Percentiles rank a stretch among this genome's conserved stretches.
Conservation (phyloP, 2,797 vertebrate genomes). For the Ctenopoma multispine region DNA sequence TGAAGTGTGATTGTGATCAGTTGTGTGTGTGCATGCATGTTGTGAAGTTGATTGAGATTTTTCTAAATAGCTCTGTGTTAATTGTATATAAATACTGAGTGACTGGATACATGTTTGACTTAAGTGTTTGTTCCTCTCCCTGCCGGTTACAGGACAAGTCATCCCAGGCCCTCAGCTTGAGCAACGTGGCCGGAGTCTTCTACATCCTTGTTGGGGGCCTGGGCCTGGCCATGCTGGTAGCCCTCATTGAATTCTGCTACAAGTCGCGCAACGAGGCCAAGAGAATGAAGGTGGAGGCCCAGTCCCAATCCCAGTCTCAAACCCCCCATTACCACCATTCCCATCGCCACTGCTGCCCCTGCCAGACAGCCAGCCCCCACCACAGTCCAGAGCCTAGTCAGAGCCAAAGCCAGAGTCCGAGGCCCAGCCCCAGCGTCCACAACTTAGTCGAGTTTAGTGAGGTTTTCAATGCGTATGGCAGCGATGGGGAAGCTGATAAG, state of each 20-base stretch:
- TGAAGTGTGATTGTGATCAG: not conserved
- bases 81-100: constrained; percentile 24
- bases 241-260: constrained; percentile 99
- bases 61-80: not conserved
- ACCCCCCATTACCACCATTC: constrained; percentile 50
- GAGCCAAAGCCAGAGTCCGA: constrained; percentile 53
- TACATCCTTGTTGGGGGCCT: constrained; percentile 98
- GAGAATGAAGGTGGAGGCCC: constrained; percentile 99
- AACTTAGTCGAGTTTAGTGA: constrained; percentile 95
- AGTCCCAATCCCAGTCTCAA: constrained; percentile 81
- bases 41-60: constrained; percentile 8
- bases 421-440: constrained; percentile 86
- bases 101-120: constrained; percentile 42
- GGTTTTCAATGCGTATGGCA: constrained; percentile 93
- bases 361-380: constrained; percentile 55
- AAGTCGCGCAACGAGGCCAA: constrained; percentile 99
- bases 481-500: constrained; percentile 88
- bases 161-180: constrained; percentile 95
- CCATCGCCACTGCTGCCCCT: constrained; percentile 58
- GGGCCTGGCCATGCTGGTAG: constrained; percentile 98
- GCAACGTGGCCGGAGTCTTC: constrained; percentile 98
- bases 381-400: constrained; percentile 62
- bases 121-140: constrained; percentile 32
- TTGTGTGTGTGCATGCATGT: constrained; percentile 41
- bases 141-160: constrained; percentile 91